These are phyloP conservation scores for Lepeophtheirus nordmannii DNA, from an alignment of 2,888 invertebrate species.

Conservation along the genomic window DNA sequence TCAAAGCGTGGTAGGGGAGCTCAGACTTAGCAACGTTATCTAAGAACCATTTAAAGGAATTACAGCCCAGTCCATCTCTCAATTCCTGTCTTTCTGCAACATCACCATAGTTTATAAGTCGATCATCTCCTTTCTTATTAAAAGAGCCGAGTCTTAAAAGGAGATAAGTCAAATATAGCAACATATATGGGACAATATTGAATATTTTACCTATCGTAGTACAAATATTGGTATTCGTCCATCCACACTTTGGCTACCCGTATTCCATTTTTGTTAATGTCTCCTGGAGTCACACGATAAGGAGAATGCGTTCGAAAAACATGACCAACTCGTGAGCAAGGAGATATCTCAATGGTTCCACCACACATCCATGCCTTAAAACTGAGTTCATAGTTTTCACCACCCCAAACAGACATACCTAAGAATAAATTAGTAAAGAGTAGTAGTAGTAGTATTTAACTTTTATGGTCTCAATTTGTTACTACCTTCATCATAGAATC, in stretches of 20 bases:
- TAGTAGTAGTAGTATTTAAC: neutral
- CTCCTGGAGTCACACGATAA: conserved; percentile 1
- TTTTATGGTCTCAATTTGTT: neutral
- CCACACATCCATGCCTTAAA: conserved; percentile 25
- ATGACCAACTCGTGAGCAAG: conserved; percentile 25
- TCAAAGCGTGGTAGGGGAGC: conserved; percentile 8
- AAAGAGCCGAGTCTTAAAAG: conserved; percentile 8
- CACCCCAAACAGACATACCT: conserved; percentile 25
- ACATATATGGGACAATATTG: neutral
- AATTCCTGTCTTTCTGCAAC: conserved; percentile 9
- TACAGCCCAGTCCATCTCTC: conserved; percentile 11
- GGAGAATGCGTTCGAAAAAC: conserved; percentile 18
- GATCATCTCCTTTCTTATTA: neutral
- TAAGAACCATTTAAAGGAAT: conserved; percentile 20
- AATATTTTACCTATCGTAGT: neutral
- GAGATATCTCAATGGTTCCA: conserved; percentile 22
- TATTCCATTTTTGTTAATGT: conserved; percentile 13
- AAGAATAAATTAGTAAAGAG: neutral
- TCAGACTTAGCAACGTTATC: neutral
- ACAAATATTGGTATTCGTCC: conserved; percentile 22
- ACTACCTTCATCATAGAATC: conserved; percentile 23
- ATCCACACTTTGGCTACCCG: conserved; percentile 24
- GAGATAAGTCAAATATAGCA: neutral
- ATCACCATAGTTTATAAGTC: conserved; percentile 13
- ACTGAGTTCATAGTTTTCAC: conserved; percentile 22